Percentiles rank a stretch among this genome's conserved stretches.
Evolutionary conservation across 2,888 invertebrate species (phyloP).

Genomic region (Baccha elongata): DNA sequence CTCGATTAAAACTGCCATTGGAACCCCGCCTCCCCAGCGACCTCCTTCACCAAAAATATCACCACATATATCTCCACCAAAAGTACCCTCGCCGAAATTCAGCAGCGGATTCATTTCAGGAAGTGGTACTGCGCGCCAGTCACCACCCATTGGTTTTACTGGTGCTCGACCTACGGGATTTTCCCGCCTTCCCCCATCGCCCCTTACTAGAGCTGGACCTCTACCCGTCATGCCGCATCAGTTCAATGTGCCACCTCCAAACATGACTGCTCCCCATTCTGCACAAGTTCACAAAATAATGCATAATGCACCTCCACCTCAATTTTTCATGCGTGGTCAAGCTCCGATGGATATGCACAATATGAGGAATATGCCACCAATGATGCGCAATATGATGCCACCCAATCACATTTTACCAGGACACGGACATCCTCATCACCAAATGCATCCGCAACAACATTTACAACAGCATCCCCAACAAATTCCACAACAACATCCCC

Average conservation of each 20-base stretch:
- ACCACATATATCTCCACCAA: constrained; percentile 64
- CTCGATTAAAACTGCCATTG: constrained; percentile 47
- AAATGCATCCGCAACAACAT: constrained; percentile 45
- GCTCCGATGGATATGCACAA: constrained; percentile 54
- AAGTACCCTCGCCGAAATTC: constrained; percentile 71
- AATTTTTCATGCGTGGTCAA: constrained; percentile 64
- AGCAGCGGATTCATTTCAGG: constrained; percentile 37
- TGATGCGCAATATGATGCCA: constrained; percentile 54
- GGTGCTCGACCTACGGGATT: constrained; percentile 75
- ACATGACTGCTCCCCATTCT: constrained; percentile 41
- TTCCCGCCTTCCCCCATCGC: constrained; percentile 78
- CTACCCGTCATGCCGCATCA: constrained; percentile 74
- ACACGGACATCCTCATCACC: constrained; percentile 43
- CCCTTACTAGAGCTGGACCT: constrained; percentile 73
- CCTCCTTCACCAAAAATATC: constrained; percentile 70
- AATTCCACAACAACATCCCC: constrained; percentile 29
- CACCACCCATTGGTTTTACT: constrained; percentile 75
- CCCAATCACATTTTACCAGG: constrained; percentile 45
- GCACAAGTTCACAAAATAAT: constrained; percentile 50
- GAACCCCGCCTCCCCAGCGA: constrained; percentile 69
- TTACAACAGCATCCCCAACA: constrained; percentile 24
- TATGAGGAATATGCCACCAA: constrained; percentile 58
- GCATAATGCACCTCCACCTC: constrained; percentile 54
- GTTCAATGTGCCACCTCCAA: constrained; percentile 76
- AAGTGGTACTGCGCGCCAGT: constrained; percentile 38